phyloP scores from a whole-genome alignment of 2,888 invertebrate species.

The Pediacus dermestoides region DNA sequence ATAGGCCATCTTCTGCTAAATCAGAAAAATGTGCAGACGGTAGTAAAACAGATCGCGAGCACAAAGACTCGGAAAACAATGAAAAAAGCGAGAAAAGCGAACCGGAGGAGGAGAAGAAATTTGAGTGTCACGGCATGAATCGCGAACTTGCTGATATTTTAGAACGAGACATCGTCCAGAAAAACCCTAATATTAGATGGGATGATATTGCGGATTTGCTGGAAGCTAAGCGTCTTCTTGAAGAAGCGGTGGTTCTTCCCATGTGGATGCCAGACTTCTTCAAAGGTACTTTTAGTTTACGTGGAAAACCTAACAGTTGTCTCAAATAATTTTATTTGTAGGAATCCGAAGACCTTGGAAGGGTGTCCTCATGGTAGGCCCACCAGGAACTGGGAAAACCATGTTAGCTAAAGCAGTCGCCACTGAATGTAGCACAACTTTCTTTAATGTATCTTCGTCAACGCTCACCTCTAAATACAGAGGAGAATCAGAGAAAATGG shows the following conservation, averaged over 20 bases:
- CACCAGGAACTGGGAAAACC: constrained; percentile 92
- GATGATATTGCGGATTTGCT: constrained; percentile 87
- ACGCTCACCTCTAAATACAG: constrained; percentile 97
- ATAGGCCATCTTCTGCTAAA: constrained; percentile 45
- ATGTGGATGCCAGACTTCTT: constrained; percentile 99
- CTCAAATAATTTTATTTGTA: constrained; percentile 39
- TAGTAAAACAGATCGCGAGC: constrained; percentile 47
- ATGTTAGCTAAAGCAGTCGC: constrained; percentile 98
- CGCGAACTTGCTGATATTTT: constrained; percentile 83
- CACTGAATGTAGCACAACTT: constrained; percentile 96
- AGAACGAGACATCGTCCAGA: constrained; percentile 95
- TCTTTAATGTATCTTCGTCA: constrained; percentile 95
- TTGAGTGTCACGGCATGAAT: constrained; percentile 80
- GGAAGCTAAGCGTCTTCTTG: constrained; percentile 85
- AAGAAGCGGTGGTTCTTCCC: constrained; percentile 96
- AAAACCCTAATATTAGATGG: constrained; percentile 95
- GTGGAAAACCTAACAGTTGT: too few relatives aligned
- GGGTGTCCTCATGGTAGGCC: constrained; percentile 92
- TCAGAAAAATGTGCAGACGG: constrained; percentile 45
- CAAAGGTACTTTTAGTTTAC: constrained; percentile 60
- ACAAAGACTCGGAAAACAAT: constrained; percentile 62
- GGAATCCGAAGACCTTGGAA: constrained; percentile 95
- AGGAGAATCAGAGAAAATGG: constrained; percentile 98
- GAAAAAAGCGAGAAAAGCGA: constrained; percentile 54
- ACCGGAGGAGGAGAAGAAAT: constrained; percentile 74